phyloP scores from a whole-genome alignment of 2,888 invertebrate species.

The Lasius fuliginosus region DNA sequence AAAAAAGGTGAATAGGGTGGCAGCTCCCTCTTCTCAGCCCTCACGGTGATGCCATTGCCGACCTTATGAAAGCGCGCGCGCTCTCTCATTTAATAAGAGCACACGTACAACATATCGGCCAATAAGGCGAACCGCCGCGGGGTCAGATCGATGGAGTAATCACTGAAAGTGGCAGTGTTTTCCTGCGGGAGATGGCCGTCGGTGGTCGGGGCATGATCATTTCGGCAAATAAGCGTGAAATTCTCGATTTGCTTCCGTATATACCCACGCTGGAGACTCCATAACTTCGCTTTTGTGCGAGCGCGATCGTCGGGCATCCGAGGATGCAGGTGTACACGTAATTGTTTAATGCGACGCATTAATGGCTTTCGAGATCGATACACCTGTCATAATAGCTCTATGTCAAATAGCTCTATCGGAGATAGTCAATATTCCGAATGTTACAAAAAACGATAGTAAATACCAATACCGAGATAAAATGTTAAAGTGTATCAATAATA shows the following conservation, averaged over 20 bases:
- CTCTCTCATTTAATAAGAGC: conserved; percentile 56
- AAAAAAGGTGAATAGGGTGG: not conserved
- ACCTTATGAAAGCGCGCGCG: conserved; percentile 45
- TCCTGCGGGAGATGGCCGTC: conserved; percentile 51
- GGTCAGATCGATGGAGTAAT: conserved; percentile 57
- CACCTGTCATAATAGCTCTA: not conserved
- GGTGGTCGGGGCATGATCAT: conserved; percentile 68
- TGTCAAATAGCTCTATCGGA: not conserved
- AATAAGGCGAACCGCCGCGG: conserved; percentile 50
- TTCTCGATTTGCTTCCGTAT: conserved; percentile 68
- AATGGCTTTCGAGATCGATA: not conserved
- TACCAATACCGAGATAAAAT: not conserved
- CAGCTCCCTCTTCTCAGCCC: conserved; percentile 30
- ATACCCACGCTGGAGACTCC: conserved; percentile 30
- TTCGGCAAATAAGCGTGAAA: conserved; percentile 78
- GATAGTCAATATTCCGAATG: not conserved
- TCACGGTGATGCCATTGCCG: conserved; percentile 41
- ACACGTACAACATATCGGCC: conserved; percentile 52
- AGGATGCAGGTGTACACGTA: conserved; percentile 32
- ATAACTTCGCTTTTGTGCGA: conserved; percentile 15
- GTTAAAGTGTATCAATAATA: not conserved
- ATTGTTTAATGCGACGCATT: conserved; percentile 1
- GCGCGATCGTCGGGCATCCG: not conserved
- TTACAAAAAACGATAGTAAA: not conserved
- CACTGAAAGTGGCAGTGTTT: conserved; percentile 65